phyloP scores from a whole-genome alignment of 1,140 invertebrate species.

The Tetramorium alpestre region DNA sequence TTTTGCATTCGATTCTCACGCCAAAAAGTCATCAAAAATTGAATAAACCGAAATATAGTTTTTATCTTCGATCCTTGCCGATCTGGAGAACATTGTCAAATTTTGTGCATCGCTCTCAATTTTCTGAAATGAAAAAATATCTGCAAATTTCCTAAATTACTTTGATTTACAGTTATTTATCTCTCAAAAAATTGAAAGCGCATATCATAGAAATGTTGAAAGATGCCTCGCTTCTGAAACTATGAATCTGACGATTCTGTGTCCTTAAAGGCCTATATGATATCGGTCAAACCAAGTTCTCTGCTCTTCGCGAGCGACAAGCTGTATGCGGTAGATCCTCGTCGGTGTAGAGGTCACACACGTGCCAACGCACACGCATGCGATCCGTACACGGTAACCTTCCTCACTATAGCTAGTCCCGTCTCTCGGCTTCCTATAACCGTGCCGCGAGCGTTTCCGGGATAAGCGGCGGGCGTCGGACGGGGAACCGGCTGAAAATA shows the following conservation, averaged over 20 bases:
- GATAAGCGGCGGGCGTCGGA: conserved; percentile 16
- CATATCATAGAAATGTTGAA: neutral
- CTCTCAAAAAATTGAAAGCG: neutral
- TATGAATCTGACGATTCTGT: neutral
- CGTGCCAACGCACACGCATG: neutral
- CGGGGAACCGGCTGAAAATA: conserved; percentile 73
- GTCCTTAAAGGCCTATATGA: conserved; percentile 43
- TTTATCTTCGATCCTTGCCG: neutral
- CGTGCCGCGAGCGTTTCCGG: conserved; percentile 29
- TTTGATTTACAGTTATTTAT: neutral
- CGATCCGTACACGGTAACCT: conserved; percentile 33
- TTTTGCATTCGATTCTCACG: neutral
- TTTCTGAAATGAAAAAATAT: neutral
- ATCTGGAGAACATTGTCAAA: neutral
- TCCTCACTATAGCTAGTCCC: conserved; percentile 40
- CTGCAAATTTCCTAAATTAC: neutral
- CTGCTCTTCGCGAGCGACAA: conserved; percentile 1
- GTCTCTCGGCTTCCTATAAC: conserved; percentile 39
- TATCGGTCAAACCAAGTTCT: conserved; percentile 42
- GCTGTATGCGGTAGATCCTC: neutral
- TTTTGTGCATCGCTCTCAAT: neutral
- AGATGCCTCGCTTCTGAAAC: neutral
- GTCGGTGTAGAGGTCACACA: conserved; percentile 33
- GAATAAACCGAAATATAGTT: neutral
- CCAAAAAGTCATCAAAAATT: neutral